Percentiles rank a stretch among this genome's conserved stretches.
These are phyloP conservation scores for Monopterus albus DNA, from an alignment of 2,113 vertebrate species.

Conservation along the genomic window DNA sequence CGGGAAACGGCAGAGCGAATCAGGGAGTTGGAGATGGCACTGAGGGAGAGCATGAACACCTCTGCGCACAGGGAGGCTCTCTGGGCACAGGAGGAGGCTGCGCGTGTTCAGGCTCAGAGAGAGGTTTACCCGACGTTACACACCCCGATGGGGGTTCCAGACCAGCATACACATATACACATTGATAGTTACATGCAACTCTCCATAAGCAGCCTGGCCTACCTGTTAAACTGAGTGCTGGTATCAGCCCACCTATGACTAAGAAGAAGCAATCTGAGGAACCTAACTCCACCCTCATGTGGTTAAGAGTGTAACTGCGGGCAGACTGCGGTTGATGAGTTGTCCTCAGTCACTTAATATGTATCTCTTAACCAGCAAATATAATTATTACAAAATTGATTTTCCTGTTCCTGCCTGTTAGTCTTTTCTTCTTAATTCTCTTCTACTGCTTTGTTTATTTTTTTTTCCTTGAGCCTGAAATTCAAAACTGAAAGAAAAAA, in stretches of 20 bases:
- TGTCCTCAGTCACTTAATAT: neutral
- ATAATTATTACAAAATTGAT: neutral
- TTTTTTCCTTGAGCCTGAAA: constrained; percentile 5
- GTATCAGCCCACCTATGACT: neutral
- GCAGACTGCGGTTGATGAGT: neutral
- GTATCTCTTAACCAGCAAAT: neutral
- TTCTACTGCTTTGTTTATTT: constrained; percentile 23
- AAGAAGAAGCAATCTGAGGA: neutral
- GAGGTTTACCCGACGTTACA: constrained; percentile 67
- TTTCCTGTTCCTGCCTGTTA: neutral
- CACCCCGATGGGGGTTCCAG: neutral
- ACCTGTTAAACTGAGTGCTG: constrained; percentile 1
- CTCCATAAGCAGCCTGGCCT: neutral
- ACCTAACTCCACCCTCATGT: constrained; percentile 60
- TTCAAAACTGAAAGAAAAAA: constrained; percentile 13
- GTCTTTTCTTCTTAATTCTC: neutral
- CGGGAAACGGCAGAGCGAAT: constrained; percentile 76
- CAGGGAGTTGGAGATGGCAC: constrained; percentile 77
- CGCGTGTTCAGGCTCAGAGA: constrained; percentile 75
- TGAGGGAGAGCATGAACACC: constrained; percentile 81
- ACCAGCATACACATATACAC: neutral
- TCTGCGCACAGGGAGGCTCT: constrained; percentile 79
- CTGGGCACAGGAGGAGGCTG: constrained; percentile 78
- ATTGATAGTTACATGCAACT: neutral
- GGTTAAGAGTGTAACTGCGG: constrained; percentile 35